Percentiles rank a stretch among this genome's conserved stretches.
Evolutionary conservation across 2,797 vertebrate species (phyloP).

Genomic region (Chaetophractus vellerosus): DNA sequence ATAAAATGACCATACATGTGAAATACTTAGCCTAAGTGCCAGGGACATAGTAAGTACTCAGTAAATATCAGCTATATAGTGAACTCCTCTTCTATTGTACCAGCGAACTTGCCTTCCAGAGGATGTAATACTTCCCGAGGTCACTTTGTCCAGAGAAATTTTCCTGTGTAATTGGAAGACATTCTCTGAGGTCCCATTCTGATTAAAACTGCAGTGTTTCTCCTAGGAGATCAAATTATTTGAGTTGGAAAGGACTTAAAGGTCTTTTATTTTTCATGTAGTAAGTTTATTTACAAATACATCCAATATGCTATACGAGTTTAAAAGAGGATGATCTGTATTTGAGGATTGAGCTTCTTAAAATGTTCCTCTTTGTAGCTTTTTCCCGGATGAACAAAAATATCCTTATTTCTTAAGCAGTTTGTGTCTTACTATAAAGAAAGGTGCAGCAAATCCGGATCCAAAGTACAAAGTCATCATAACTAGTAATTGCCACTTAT

Average conservation of each 20-base stretch:
- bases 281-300: too few relatives aligned
- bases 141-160: not conserved
- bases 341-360: too few relatives aligned
- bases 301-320: too few relatives aligned
- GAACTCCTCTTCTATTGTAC: not conserved
- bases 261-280: not conserved
- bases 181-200: not conserved
- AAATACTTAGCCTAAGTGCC: not conserved
- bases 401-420: too few relatives aligned
- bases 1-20: conserved; percentile 34
- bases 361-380: too few relatives aligned
- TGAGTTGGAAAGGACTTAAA: not conserved
- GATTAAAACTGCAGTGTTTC: not conserved
- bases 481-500: too few relatives aligned
- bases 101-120: not conserved
- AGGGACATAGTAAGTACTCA: not conserved
- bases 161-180: conserved; percentile 11
- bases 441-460: too few relatives aligned
- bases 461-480: too few relatives aligned
- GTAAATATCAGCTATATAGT: not conserved
- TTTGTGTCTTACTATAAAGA: too few relatives aligned
- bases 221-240: not conserved
- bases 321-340: too few relatives aligned
- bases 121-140: not conserved
- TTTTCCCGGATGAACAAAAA: too few relatives aligned